Percentiles rank a stretch among this genome's conserved stretches.
Evolutionary conservation across 2,797 vertebrate genomes (phyloP).

Genomic region (Thunnus albacares): DNA sequence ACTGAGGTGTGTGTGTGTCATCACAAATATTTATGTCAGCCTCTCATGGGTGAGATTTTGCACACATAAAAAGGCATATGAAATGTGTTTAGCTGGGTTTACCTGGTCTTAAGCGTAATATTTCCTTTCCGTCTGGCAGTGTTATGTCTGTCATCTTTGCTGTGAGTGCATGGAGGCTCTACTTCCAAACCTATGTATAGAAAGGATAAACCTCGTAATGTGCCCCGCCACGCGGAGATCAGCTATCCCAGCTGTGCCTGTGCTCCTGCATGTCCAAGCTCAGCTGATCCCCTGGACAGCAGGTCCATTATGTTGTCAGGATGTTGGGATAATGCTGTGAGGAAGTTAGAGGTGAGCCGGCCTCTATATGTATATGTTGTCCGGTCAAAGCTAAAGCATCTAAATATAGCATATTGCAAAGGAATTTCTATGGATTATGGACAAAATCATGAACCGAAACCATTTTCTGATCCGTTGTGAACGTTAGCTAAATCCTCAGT

Average conservation of each 20-base stretch:
- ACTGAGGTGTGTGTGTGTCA: constrained; percentile 8
- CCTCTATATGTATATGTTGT: constrained; percentile 18
- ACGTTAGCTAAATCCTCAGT: constrained; percentile 39
- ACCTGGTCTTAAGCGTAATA: constrained; percentile 1
- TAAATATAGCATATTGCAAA: constrained; percentile 47
- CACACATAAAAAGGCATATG: constrained; percentile 44
- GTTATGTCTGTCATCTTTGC: constrained; percentile 45
- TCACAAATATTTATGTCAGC: constrained; percentile 47
- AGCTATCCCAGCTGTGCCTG: constrained; percentile 63
- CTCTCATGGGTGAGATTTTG: constrained; percentile 7
- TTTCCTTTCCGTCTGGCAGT: constrained; percentile 22
- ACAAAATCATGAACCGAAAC: constrained; percentile 36
- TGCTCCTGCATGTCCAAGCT: constrained; percentile 42
- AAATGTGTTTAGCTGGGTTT: constrained; percentile 29
- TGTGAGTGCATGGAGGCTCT: constrained; percentile 16
- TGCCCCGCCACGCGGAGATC: constrained; percentile 49
- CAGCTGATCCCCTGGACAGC: constrained; percentile 63
- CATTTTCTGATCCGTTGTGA: constrained; percentile 37
- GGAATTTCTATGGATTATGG: constrained; percentile 63
- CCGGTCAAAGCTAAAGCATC: constrained; percentile 27
- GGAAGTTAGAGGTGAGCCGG: constrained; percentile 49
- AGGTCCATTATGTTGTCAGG: constrained; percentile 66
- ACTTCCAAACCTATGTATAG: constrained; percentile 70
- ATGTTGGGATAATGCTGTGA: constrained; percentile 45
- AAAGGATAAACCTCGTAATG: constrained; percentile 67